Evolutionary conservation across 2,797 vertebrate species (phyloP).

Genomic region (Protonibea diacanthus): DNA sequence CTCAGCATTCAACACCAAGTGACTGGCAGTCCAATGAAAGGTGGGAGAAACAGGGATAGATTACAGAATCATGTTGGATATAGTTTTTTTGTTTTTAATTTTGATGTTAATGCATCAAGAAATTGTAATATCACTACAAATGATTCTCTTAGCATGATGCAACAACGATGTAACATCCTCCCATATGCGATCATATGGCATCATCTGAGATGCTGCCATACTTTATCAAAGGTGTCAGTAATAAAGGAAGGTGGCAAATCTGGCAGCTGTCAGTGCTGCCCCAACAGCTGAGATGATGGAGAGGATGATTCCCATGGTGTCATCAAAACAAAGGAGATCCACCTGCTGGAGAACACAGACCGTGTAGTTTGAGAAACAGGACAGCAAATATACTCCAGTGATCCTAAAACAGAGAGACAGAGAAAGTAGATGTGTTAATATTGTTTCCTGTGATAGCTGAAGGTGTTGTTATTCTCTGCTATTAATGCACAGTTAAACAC

Average conservation of each 20-base stretch:
- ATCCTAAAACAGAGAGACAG: constrained; percentile 40
- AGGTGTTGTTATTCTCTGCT: neutral
- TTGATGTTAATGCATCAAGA: constrained; percentile 14
- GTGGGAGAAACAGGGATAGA: neutral
- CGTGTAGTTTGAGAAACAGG: constrained; percentile 56
- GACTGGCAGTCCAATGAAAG: constrained; percentile 61
- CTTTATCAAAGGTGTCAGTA: constrained; percentile 47
- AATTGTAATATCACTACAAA: neutral
- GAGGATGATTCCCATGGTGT: constrained; percentile 63
- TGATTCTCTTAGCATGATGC: constrained; percentile 11
- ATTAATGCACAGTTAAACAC: neutral
- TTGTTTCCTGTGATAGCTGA: neutral
- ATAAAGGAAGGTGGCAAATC: constrained; percentile 56
- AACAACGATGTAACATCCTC: constrained; percentile 4
- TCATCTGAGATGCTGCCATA: neutral
- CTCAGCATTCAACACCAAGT: constrained; percentile 62
- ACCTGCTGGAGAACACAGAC: constrained; percentile 62
- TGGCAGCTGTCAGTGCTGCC: constrained; percentile 55
- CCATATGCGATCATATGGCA: constrained; percentile 11
- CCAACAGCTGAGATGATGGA: constrained; percentile 58
- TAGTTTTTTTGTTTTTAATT: constrained; percentile 4
- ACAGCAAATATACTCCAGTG: constrained; percentile 60
- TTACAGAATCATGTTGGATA: neutral
- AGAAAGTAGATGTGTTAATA: neutral
- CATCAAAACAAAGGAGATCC: constrained; percentile 57